Evolutionary conservation across 2,113 vertebrate genomes (phyloP), one percentile per base, ranked within the genome.

Genomic region (Pomatostomus ruficeps): DNA sequence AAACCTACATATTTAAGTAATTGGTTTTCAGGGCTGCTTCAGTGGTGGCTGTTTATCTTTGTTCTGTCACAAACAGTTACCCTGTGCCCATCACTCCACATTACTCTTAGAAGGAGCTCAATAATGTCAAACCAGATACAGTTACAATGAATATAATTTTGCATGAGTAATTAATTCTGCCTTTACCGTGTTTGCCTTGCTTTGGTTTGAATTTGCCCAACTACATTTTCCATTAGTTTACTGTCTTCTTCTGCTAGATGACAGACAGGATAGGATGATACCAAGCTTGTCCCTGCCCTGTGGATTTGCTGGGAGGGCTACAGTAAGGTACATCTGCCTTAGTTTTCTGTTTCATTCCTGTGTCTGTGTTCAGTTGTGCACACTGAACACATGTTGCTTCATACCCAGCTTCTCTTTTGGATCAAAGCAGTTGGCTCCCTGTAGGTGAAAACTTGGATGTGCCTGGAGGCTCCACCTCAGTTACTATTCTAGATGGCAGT

Each of bases 151-250:
- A 74, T 74, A 42, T 40, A 66, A 59, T 93, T 92, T 67, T 36
- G 59, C 48, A 63, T 22, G 82, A 83, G 76, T 85, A 91, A 92
- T 88, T 83, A 86, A 57, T 88, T 74, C 36, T 78, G 49, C 45
- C 0, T 5, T 67, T 85, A 57, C 42, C 5, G 14, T 80, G 49
- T 83, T 79, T 93, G 25, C 84, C 51, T 94, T 7, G 1, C 83
- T 86, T 86, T 88, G 35, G 14, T 90, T 65, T 88, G 68, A 93
- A 25, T 89, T 94, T 80, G 95, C 92, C 55, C 83, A 80, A 22
- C 51, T 90, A 74, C 75, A 58, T 7, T 88, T 91, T 79, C 54
- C 40, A 51, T 87, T 52, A 76, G 13, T 62, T 87, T 91, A 15
- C 63, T 62, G 13, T 65, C 16, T 17, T 81, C 48, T 91, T 58